A percentile compares a stretch with the other conserved stretches of the same genome.
Conservation (phyloP, 2,113 vertebrate species). For the Melospiza georgiana region DNA sequence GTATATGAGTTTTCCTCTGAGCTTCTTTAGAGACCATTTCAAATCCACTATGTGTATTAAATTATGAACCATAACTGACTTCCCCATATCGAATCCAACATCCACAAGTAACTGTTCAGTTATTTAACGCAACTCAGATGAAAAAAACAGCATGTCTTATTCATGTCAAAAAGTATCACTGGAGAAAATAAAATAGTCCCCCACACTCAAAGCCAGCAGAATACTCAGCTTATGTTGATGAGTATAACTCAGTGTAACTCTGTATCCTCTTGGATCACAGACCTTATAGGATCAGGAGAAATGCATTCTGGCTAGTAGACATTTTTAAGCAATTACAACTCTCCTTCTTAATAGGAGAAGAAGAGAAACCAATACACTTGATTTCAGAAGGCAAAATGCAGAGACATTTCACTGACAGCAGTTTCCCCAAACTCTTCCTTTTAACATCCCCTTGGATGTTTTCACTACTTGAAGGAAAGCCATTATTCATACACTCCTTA, state of each 20-base stretch:
- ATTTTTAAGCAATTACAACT: background rate
- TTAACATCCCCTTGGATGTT: background rate
- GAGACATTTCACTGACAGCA: background rate
- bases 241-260: background rate
- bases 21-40: constrained; percentile 9
- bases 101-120: background rate
- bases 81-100: background rate
- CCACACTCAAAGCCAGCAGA: background rate
- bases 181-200: background rate
- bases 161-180: background rate
- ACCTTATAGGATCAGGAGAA: background rate
- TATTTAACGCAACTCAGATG: background rate
- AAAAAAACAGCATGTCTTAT: background rate
- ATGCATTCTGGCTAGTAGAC: background rate
- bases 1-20: background rate
- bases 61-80: constrained; percentile 3
- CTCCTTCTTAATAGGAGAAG: background rate
- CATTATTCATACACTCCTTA: background rate
- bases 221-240: background rate
- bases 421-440: background rate
- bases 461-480: background rate
- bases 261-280: background rate
- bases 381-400: background rate
- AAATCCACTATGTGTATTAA: background rate
- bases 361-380: background rate